Conservation (phyloP, 2,113 vertebrate genomes). For the Hystrix brachyura region DNA sequence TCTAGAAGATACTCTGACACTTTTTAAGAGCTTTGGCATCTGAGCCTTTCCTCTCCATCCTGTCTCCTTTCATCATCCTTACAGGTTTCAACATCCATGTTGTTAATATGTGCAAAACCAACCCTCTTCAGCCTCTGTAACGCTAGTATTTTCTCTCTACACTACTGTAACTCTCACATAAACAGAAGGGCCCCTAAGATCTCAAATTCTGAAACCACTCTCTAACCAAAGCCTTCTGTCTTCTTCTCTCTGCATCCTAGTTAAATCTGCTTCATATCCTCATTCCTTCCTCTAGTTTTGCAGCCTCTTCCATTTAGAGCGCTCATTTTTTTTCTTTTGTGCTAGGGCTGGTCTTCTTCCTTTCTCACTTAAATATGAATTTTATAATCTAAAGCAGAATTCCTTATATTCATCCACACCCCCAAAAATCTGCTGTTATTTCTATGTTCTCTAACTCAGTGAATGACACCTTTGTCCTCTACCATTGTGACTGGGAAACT, state of each 20-base stretch:
- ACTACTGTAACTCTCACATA: background rate
- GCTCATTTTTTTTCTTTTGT: background rate
- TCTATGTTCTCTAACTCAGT: background rate
- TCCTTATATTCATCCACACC: background rate
- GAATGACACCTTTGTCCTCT: background rate
- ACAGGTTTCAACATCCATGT: background rate
- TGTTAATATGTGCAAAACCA: background rate
- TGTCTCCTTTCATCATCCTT: background rate
- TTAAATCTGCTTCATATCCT: background rate
- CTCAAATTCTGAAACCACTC: background rate
- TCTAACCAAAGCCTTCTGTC: background rate
- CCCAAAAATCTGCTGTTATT: background rate
- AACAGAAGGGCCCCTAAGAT: fast-evolving
- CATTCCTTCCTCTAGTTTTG: background rate
- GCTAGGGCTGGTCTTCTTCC: background rate
- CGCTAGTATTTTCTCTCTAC: fast-evolving
- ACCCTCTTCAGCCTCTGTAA: background rate
- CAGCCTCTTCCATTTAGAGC: background rate
- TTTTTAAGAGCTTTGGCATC: background rate
- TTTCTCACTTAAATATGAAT: background rate
- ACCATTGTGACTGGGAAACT: background rate
- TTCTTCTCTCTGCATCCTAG: background rate
- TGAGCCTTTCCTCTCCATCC: background rate
- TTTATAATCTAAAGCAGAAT: background rate
- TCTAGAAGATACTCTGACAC: background rate